Evolutionary conservation across 1,140 invertebrate species (phyloP).

Genomic region (Zeugodacus cucurbitae): DNA sequence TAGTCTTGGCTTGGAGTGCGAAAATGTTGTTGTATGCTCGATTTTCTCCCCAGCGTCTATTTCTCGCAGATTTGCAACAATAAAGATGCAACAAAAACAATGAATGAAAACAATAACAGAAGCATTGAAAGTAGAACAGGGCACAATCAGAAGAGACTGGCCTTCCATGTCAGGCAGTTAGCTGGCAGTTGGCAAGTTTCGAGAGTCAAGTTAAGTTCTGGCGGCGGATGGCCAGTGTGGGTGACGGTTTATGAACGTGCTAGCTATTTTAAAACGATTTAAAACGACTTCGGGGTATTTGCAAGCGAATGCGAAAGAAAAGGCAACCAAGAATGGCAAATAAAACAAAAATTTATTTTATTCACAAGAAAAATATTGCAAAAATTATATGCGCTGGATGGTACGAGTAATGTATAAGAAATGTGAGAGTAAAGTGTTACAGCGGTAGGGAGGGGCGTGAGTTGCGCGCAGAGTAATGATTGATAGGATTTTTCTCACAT

Average conservation of each 20-base stretch:
- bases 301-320: not conserved
- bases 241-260: constrained; percentile 4
- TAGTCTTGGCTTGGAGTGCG: not conserved
- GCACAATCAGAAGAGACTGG: not conserved
- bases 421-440: not conserved
- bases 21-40: constrained; percentile 3
- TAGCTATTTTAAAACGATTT: constrained; percentile 26
- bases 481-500: not conserved
- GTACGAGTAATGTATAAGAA: not conserved
- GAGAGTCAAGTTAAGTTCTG: not conserved
- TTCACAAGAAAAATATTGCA: not conserved
- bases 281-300: not conserved
- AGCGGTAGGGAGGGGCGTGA: not conserved
- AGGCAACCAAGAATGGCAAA: not conserved
- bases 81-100: not conserved
- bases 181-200: constrained; percentile 2
- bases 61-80: not conserved
- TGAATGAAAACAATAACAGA: not conserved
- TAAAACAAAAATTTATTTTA: not conserved
- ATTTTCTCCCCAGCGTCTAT: constrained; percentile 22
- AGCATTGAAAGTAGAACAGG: not conserved
- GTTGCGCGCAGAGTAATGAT: not conserved
- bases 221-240: not conserved
- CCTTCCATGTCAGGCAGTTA: not conserved
- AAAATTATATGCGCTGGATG: not conserved